A percentile compares a stretch with the other conserved stretches of the same genome.
phyloP scores from a whole-genome alignment of 2,113 vertebrate genomes.

The Seriola quinqueradiata region DNA sequence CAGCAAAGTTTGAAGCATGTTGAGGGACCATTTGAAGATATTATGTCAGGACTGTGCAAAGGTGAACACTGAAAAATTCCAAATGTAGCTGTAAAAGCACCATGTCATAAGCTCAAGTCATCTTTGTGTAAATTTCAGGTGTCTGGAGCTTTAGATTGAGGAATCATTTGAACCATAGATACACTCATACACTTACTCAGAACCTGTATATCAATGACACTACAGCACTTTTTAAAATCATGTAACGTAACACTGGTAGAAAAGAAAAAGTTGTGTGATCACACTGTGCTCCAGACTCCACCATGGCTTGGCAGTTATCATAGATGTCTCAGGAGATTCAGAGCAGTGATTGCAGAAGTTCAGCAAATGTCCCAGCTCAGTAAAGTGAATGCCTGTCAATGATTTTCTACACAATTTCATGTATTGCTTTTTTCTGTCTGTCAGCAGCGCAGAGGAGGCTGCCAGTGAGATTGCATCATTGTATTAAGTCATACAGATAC shows the following conservation, averaged over 20 bases:
- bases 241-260: not conserved
- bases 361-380: conserved; percentile 75
- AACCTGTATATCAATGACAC: not conserved
- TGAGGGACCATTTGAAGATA: not conserved
- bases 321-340: conserved; percentile 65
- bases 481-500: conserved; percentile 26
- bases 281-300: not conserved
- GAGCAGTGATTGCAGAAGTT: conserved; percentile 72
- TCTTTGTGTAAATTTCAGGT: conserved; percentile 12
- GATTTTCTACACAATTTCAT: conserved; percentile 61
- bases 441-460: conserved; percentile 38
- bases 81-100: conserved; percentile 11
- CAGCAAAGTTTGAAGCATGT: conserved; percentile 23
- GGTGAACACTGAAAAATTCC: not conserved
- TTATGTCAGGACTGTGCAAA: not conserved
- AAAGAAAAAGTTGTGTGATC: conserved; percentile 20
- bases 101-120: not conserved
- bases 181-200: not conserved
- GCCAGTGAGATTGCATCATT: conserved; percentile 43
- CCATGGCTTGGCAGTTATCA: conserved; percentile 42
- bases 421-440: conserved; percentile 47
- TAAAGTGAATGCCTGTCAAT: conserved; percentile 70
- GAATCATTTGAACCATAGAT: not conserved
- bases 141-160: not conserved
- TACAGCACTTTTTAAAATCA: conserved; percentile 1